Base-by-base conservation (phyloP, 1,140 invertebrate genomes). In the Orius insidiosus region DNA sequence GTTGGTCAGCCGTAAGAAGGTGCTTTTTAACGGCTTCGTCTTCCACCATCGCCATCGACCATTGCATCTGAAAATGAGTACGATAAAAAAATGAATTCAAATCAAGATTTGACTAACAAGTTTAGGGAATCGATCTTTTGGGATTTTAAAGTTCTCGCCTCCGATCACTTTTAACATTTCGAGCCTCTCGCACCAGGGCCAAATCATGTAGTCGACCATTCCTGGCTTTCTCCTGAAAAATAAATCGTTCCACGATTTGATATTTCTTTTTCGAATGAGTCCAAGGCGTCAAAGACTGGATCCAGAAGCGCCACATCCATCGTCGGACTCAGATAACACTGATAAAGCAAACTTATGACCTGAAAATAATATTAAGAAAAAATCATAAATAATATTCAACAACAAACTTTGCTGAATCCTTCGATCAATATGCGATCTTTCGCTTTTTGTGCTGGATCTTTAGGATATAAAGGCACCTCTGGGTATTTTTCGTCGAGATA, bases 171-270 rank as follows among this genome's bases (percentile, higher is more conserved):
- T 69, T 13, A 76, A 58, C 33, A 74, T 53, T 43, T 68, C 65
- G 1, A 71, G 59, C 52, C 81, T 69, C 60, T 90, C 85, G 53
- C 80, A 78, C 81, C 81, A 88, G 2, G 85, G 85, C 85, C 85
- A 89, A 47, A 88, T 80, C 82, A 87, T 86, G 46, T 83, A 80
- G 59, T 89, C 85, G n/a, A 80, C 66, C 70, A 83, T 83, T n/a
- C 80, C 81, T 4, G 83, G 80, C 14, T 40, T 15, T 45, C 54
- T 35, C 82, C 81, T 51, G 69, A 69, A 55, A 82, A 76, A 55
- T 75, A 88, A n/a, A 63, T 65, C 3, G 71, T 76, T 35, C 67
- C 68, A 46, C 80, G 68, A 24, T 65, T 65, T 8, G 55, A 56
- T 5, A 87, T 53, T 58, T 84, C 80, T 31, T 63, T 70, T 56